Base-by-base conservation (phyloP, 1,140 invertebrate species). In the Eurosta solidaginis region DNA sequence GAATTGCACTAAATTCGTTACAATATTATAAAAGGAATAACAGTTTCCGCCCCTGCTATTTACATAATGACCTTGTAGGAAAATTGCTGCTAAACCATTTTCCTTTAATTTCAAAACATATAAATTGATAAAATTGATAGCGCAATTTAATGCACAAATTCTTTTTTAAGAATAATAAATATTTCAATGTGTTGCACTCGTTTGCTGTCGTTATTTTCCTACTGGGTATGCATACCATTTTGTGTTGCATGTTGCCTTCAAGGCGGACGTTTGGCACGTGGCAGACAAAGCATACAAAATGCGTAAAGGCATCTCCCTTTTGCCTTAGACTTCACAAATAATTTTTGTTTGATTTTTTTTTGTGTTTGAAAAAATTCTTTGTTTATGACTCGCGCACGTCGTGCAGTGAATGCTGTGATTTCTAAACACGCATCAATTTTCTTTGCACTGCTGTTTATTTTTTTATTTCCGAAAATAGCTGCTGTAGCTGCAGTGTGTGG, bases 371-470 rank as follows among this genome's bases (percentile, higher is more conserved):
- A 68, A 36, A 5, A n/a, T 40, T 68, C 59, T 68, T 68, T 68
- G 59, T 68, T 68, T 68, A 68, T 42, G 59, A 68, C 59, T 68
- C 59, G 59, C 6, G 59, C 59, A 68, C 59, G 59, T 33, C 59
- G 36, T n/a, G n/a, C 59, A 52, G 29, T 17, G 5, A 52, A 22
- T 17, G n/a, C 54, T 20, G 33, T 36, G 54, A 63, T 63, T 63
- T 63, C 54, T 63, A 63, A 29, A 27, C 54, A n/a, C n/a, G 33
- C 59, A 40, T 68, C 59, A 68, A 68, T 68, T 68, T 68, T 10
- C 59, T 40, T 40, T 10, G 25, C 14, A 0, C 59, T 12, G 27
- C 12, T 33, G 6, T n/a, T 68, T 36, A 2, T 14, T n/a, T 40
- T 33, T 33, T 52, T 20, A 68, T 40, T 68, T 40, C 59, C 33